These are phyloP conservation scores for Pachliopta kotzebuea DNA, from an alignment of 2,888 invertebrate genomes.

Conservation along the genomic window DNA sequence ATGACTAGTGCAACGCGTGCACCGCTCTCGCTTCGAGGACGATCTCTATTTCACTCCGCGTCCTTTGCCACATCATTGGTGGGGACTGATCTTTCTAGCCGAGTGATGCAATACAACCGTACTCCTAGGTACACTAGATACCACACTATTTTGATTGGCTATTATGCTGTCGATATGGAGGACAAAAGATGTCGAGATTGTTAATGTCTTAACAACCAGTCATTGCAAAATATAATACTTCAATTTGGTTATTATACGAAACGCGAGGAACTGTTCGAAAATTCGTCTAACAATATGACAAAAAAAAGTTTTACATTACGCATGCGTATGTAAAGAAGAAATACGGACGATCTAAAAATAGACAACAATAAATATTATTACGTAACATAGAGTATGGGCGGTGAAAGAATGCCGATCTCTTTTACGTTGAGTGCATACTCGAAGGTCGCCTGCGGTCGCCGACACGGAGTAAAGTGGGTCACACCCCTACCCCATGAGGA, in stretches of 20 bases:
- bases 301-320: neutral
- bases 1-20: constrained; percentile 79
- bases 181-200: constrained; percentile 5
- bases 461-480: constrained; percentile 70
- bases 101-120: constrained; percentile 68
- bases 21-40: constrained; percentile 80
- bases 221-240: constrained; percentile 1
- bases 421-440: constrained; percentile 63
- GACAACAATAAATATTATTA: constrained; percentile 56
- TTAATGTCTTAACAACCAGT: neutral
- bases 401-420: constrained; percentile 53
- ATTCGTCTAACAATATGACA: neutral
- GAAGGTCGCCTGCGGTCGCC: constrained; percentile 76
- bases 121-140: constrained; percentile 64
- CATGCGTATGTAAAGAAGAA: neutral
- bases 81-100: constrained; percentile 79
- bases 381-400: constrained; percentile 56
- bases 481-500: constrained; percentile 50
- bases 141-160: constrained; percentile 52
- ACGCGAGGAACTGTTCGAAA: neutral
- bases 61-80: constrained; percentile 77
- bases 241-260: too few species aligned
- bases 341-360: constrained; percentile 1
- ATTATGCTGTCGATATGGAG: constrained; percentile 31
- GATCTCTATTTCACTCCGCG: constrained; percentile 79